Conservation (phyloP, 64 coral and sea anemone species). For the Actinia equina region DNA sequence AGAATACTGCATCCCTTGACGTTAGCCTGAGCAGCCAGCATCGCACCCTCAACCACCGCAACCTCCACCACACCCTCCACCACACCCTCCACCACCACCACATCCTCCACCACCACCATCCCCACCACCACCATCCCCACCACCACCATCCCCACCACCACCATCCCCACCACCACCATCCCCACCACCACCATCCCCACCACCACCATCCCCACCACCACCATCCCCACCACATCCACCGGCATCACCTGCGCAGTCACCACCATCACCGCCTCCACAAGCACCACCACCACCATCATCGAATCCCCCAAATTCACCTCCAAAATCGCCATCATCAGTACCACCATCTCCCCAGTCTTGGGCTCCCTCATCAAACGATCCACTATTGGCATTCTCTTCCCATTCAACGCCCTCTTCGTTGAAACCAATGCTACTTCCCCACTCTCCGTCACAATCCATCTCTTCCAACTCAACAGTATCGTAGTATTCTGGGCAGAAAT, state of each 20-base stretch:
- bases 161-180: too few species aligned
- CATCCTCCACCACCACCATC: too few species aligned
- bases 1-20: too few species aligned
- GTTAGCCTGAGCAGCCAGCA: too few species aligned
- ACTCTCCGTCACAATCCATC: neutral
- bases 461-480: neutral
- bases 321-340: neutral
- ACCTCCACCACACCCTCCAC: too few species aligned
- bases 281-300: neutral
- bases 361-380: neutral
- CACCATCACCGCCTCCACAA: too few species aligned
- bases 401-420: neutral
- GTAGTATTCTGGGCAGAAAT: neutral
- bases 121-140: neutral
- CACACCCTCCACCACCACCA: too few species aligned
- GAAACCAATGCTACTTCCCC: constrained; percentile 8
- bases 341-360: constrained; percentile 27
- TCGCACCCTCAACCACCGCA: too few species aligned
- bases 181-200: too few species aligned
- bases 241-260: too few species aligned
- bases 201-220: too few species aligned
- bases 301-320: neutral
- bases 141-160: neutral
- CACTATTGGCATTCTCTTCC: neutral
- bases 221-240: too few species aligned